These are phyloP conservation scores for Hestina assimilis DNA, from an alignment of 1,140 invertebrate species.

Conservation along the genomic window DNA sequence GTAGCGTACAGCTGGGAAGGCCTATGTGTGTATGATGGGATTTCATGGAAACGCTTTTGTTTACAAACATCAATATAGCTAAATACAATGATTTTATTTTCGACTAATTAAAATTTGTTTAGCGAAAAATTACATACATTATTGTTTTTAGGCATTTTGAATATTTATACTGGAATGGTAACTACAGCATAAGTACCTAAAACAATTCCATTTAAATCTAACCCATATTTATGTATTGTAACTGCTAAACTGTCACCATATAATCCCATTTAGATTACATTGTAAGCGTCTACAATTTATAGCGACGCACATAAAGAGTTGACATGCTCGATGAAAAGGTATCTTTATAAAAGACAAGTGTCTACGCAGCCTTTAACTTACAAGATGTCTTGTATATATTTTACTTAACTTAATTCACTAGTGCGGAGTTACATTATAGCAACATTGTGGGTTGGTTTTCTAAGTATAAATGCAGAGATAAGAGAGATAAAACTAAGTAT, in stretches of 20 bases:
- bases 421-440: conserved; percentile 1
- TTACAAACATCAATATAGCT: too few species aligned
- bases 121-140: too few species aligned
- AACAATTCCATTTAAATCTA: background rate
- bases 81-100: too few species aligned
- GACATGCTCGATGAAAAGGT: conserved; percentile 3
- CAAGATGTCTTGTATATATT: conserved; percentile 4
- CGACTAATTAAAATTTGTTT: too few species aligned
- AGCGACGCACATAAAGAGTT: background rate
- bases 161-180: too few species aligned
- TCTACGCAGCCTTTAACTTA: conserved; percentile 9
- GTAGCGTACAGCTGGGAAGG: too few species aligned
- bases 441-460: background rate
- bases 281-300: conserved; percentile 7
- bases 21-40: too few species aligned
- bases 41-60: too few species aligned
- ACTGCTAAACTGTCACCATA: background rate
- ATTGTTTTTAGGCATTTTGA: too few species aligned
- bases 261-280: conserved; percentile 4
- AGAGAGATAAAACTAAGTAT: too few species aligned
- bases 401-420: conserved; percentile 13
- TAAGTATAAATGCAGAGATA: background rate
- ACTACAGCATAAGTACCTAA: too few species aligned
- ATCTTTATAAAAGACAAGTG: conserved; percentile 6
- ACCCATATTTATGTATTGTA: background rate